Evolutionary conservation across 2,113 vertebrate species (phyloP).

Genomic region (Rhagologus leucostigma): DNA sequence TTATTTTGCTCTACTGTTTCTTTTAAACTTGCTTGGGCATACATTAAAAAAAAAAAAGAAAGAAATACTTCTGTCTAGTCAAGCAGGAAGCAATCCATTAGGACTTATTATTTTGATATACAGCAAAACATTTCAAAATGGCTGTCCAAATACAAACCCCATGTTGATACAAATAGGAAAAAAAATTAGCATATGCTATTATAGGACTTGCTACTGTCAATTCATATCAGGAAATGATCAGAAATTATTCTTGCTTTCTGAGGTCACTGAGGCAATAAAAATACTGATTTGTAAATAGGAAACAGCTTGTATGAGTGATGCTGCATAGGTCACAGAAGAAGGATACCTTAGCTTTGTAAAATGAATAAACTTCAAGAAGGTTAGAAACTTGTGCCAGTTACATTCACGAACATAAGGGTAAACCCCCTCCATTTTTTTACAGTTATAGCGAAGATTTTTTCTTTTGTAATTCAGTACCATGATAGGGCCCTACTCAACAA

Average conservation of each 20-base stretch:
- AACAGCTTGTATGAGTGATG: neutral
- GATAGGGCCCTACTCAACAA: neutral
- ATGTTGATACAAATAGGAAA: constrained; percentile 17
- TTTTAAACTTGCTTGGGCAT: neutral
- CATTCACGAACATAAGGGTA: neutral
- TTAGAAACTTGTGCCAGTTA: neutral
- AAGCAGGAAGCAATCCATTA: constrained; percentile 36
- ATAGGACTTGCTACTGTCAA: neutral
- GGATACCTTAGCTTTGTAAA: neutral
- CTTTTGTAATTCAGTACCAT: neutral
- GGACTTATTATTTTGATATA: constrained; percentile 39
- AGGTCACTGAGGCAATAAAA: constrained; percentile 35
- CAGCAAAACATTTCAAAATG: constrained; percentile 36
- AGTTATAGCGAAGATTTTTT: neutral
- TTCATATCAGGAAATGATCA: constrained; percentile 6
- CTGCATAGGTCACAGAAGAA: neutral
- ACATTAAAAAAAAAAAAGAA: neutral
- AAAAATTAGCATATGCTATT: neutral
- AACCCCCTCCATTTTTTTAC: neutral
- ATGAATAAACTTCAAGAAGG: neutral
- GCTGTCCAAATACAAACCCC: constrained; percentile 36
- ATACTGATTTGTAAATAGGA: neutral
- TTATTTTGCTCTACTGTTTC: neutral
- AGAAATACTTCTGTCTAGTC: neutral
- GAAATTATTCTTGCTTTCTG: constrained; percentile 7